Evolutionary conservation across 2,113 vertebrate species (phyloP).

Genomic region (Odobenus rosmarus): DNA sequence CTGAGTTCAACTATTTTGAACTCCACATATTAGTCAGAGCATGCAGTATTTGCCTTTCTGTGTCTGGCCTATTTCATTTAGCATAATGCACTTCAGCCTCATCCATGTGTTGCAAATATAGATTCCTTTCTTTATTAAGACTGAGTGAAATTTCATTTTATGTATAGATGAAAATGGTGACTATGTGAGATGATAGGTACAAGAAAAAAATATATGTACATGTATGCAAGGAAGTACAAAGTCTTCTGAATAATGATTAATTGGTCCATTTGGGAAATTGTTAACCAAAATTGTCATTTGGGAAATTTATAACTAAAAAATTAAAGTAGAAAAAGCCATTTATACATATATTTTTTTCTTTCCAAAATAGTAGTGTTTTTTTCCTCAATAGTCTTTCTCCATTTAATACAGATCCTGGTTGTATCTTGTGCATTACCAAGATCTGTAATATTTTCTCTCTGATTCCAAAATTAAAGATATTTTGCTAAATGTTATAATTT

Average conservation of each 20-base stretch:
- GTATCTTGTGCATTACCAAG: neutral
- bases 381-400: neutral
- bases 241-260: neutral
- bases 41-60: neutral
- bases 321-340: neutral
- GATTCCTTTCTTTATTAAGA: neutral
- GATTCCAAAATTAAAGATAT: neutral
- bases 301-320: neutral
- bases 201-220: neutral
- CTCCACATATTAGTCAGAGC: neutral
- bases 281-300: neutral
- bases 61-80: neutral
- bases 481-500: neutral
- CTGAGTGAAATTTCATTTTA: neutral
- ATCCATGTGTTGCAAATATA: neutral
- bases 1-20: neutral
- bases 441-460: neutral
- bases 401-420: neutral
- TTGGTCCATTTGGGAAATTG: neutral
- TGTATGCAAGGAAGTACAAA: neutral
- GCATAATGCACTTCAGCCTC: neutral
- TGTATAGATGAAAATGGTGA: neutral
- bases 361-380: neutral
- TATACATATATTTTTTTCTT: neutral
- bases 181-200: neutral